Base-by-base conservation (phyloP, 2,888 invertebrate species). In the Lampropteryx suffumata region DNA sequence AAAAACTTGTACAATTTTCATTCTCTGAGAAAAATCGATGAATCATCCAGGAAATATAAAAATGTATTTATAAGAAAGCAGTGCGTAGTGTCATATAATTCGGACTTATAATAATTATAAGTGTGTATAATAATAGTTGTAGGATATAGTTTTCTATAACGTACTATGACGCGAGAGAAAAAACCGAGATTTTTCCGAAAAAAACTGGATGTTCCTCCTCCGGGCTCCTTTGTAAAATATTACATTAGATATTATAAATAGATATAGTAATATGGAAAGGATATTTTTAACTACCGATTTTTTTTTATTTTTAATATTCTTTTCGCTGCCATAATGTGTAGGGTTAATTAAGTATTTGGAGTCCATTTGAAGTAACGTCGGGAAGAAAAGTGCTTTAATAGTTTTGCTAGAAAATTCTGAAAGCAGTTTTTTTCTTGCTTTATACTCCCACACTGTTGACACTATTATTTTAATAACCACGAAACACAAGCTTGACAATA, bases 271-370 rank as follows among this genome's bases (percentile, higher is more conserved):
- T 79, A 79, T 79, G 69, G 73, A 75, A 80, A 82, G 81, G 81
- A 89, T 87, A 87, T 89, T 88, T 73, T 87, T 88, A 84, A 74
- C 69, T 71, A 75, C 68, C 52, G 62, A 65, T 65, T 61, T 61
- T 61, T n/a, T n/a, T 61, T 61, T 62, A 61, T 66, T 65, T 72
- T 47, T 42, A 27, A 32, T 30, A 13, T 27, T 43, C 37, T 71
- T 76, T 71, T 78, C 74, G 82, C 84, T 85, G 86, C 84, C 85
- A 84, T 84, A n/a, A 83, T 77, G 79, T 76, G 66, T 80, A 79
- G 76, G 61, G 10, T 35, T n/a, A n/a, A n/a, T 64, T 72, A 65
- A 65, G 54, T 57, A 44, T 74, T 67, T 67, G 70, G 65, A 71
- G 80, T 76, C 73, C 76, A 73, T 71, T 76, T 73, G 10, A 57